phyloP scores from a whole-genome alignment of 1,140 invertebrate species.

The Lucilia sericata region DNA sequence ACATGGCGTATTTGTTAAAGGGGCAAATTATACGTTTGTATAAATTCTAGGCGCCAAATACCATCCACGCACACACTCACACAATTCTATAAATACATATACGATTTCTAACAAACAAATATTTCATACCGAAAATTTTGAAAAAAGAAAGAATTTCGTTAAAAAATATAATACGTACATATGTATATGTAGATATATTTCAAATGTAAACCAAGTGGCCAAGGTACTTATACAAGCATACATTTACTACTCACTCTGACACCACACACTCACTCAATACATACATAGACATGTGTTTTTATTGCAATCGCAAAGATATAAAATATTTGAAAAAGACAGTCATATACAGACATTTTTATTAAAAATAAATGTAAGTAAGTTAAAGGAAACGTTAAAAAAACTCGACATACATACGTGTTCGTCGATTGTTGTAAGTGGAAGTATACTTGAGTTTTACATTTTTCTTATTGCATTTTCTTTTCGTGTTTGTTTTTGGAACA shows the following conservation, averaged over 20 bases:
- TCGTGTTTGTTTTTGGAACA: not conserved
- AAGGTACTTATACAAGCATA: not conserved
- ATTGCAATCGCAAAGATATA: too few species aligned
- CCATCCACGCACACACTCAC: not conserved
- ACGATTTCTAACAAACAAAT: not conserved
- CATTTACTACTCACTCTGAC: not conserved
- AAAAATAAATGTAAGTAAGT: not conserved
- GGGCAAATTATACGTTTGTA: constrained; percentile 20
- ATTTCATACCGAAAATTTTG: not conserved
- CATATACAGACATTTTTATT: not conserved
- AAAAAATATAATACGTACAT: not conserved
- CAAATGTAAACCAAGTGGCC: constrained; percentile 10
- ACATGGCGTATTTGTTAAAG: constrained; percentile 5
- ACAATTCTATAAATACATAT: not conserved
- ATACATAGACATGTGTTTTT: not conserved
- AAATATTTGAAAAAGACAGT: not conserved
- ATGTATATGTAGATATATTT: not conserved
- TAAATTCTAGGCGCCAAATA: constrained; percentile 8
- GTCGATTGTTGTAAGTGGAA: not conserved
- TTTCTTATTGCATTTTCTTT: not conserved
- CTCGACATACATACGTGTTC: not conserved
- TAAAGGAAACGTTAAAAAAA: not conserved
- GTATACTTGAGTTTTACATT: constrained; percentile 14
- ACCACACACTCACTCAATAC: too few species aligned
- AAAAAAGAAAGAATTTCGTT: not conserved